A percentile compares a stretch with the other conserved stretches of the same genome.
Conservation (phyloP, 1,140 invertebrate species). For the Drosophila orosa region DNA sequence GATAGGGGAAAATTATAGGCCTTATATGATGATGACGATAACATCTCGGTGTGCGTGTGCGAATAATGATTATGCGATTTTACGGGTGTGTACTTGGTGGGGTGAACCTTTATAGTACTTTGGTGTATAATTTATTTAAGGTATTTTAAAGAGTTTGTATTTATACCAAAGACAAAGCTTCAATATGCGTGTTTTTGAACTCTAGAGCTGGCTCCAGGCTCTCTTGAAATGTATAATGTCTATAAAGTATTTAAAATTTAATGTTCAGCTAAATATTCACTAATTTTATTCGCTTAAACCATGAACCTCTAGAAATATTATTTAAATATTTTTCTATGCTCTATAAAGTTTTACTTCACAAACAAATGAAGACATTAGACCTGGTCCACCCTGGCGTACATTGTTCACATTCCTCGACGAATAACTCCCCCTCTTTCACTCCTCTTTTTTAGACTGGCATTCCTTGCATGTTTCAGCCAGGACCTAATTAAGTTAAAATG, state of each 20-base stretch:
- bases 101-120: background rate
- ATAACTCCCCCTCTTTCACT: background rate
- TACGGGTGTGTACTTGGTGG: background rate
- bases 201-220: background rate
- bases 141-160: background rate
- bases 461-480: slow-evolving; percentile 50
- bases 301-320: background rate
- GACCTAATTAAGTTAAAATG: slow-evolving; percentile 81
- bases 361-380: background rate
- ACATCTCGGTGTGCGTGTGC: slow-evolving; percentile 21
- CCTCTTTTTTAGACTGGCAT: slow-evolving; percentile 26
- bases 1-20: slow-evolving; percentile 10
- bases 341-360: background rate
- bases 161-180: too few species aligned
- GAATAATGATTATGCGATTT: background rate
- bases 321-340: background rate
- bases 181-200: too few species aligned
- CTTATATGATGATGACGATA: slow-evolving; percentile 28
- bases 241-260: too few species aligned
- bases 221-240: too few species aligned
- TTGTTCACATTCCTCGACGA: background rate
- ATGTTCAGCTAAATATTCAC: too few species aligned
- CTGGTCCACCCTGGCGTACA: slow-evolving; percentile 1
- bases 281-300: accelerated
- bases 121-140: background rate